These are phyloP conservation scores for Clarias batrachus DNA, from an alignment of 2,113 vertebrate species.

Conservation along the genomic window DNA sequence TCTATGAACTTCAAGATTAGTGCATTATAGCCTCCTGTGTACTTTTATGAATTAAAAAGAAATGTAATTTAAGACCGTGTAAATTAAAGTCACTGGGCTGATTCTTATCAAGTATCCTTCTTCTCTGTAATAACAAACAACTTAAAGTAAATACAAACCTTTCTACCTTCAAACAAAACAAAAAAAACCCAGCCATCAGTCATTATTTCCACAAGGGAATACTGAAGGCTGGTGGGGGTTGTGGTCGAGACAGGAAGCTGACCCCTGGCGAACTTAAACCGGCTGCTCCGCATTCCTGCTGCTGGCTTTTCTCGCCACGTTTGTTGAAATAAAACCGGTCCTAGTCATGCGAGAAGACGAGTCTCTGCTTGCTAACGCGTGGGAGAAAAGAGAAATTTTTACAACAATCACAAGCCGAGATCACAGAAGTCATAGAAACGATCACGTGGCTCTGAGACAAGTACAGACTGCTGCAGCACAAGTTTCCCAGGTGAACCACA, in stretches of 20 bases:
- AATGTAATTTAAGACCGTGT: neutral
- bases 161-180: neutral
- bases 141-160: neutral
- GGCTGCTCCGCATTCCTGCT: constrained; percentile 57
- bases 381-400: neutral
- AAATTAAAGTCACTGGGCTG: neutral
- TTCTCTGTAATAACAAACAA: neutral
- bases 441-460: neutral
- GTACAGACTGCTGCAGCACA: too few species aligned
- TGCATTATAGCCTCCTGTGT: neutral
- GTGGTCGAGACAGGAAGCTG: constrained; percentile 29
- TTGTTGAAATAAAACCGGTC: constrained; percentile 25
- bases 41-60: neutral
- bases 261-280: constrained; percentile 56
- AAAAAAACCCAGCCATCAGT: neutral
- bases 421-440: neutral
- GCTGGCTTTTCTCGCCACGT: constrained; percentile 23
- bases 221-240: neutral
- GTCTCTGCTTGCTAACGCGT: neutral
- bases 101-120: neutral
- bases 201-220: neutral
- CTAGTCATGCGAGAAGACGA: neutral
- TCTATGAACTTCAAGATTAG: neutral
- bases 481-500: neutral
- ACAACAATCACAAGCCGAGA: neutral